Evolutionary conservation across 2,797 vertebrate genomes (phyloP).

Genomic region (Coilia nasus): DNA sequence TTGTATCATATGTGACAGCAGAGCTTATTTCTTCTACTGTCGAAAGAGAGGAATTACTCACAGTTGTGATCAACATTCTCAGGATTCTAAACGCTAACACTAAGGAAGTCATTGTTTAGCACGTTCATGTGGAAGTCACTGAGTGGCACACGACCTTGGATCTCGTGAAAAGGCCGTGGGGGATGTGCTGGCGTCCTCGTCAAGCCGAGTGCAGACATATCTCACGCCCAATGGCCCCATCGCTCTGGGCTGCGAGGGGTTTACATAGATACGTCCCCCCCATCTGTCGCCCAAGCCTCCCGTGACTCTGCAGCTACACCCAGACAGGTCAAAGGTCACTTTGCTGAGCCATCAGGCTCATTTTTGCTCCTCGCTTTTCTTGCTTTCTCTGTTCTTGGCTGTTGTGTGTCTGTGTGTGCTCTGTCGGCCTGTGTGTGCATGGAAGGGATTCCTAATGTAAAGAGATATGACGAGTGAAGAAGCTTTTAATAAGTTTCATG

Average conservation of each 20-base stretch:
- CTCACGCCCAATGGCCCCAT: background rate
- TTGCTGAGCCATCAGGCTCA: background rate
- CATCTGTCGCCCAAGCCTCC: background rate
- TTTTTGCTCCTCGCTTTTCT: constrained; percentile 27
- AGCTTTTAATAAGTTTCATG: background rate
- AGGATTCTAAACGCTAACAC: constrained; percentile 90
- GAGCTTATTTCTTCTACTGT: constrained; percentile 87
- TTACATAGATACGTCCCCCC: background rate
- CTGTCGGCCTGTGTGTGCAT: background rate
- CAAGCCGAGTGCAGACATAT: background rate
- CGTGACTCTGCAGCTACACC: background rate
- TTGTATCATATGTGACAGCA: constrained; percentile 93
- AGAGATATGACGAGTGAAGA: background rate
- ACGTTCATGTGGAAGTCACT: background rate
- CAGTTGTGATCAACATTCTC: constrained; percentile 96
- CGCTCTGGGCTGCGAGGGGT: background rate
- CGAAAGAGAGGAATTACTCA: constrained; percentile 88
- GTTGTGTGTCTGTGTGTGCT: constrained; percentile 35
- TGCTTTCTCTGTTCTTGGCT: constrained; percentile 58
- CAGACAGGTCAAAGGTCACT: background rate
- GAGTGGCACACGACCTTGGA: background rate
- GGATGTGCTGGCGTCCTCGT: too few relatives aligned
- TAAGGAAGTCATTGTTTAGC: constrained; percentile 52
- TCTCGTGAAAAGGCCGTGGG: background rate
- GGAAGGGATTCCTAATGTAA: background rate